Evolutionary conservation across 2,797 vertebrate genomes (phyloP), one percentile per base, ranked within the genome.

Genomic region (Cossypha heuglini): DNA sequence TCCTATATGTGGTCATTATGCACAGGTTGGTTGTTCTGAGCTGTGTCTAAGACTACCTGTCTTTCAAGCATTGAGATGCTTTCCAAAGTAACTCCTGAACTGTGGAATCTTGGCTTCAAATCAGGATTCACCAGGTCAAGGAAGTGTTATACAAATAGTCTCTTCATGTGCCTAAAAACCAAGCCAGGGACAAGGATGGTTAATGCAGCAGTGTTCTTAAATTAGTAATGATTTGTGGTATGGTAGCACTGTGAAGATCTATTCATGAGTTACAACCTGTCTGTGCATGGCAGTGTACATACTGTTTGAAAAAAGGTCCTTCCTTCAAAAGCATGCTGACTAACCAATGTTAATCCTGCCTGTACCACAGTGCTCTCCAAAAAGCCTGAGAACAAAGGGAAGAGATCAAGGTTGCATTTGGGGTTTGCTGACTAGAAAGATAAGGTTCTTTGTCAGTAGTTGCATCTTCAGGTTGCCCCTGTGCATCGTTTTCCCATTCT

Each of bases 161-260:
- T 61, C 46, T 77, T 46, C n/a, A 21, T 43, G 33, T 11, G 1
- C 0, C 0, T 55, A 55, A 43, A 38, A 51, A 22, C 43, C 16
- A 45, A 78, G 29, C 35, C 35, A 51, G 24, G 31, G 40, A 33
- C 28, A 29, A 58, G 22, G 33, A 25, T 43, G 12, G 25, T 35
- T 82, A 64, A 62, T 72, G n/a, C 22, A 86, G 58, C 28, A 8
- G 10, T 58, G 1, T 57, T 75, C 63, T 86, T 75, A 43, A 93
- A 48, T 46, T 38, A 42, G 4, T 54, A 80, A 42, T 86, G 80
- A 37, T 11, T 54, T 35, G 8, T 58, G 21, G 10, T 43, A 6
- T 24, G 17, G 14, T 42, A 52, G 59, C 45, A 16, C 45, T 46
- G 16, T 52, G 37, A 59, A 75, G 38, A 22, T 68, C 12, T 58